Base-by-base conservation (phyloP, 1,140 invertebrate species). In the Polypedilum pembai region DNA sequence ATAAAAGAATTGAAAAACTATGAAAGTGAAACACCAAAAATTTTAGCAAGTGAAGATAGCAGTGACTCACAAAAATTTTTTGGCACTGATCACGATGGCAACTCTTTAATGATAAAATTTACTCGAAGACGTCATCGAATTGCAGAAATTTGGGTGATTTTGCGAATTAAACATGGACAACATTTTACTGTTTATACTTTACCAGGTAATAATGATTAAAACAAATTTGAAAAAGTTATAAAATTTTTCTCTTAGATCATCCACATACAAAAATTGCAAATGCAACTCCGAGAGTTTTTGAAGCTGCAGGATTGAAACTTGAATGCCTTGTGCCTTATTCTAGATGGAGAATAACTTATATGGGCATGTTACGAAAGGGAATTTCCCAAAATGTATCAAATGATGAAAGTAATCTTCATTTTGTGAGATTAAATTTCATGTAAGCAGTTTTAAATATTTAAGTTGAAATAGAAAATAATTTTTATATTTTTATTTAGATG, bases 21-120 rank as follows among this genome's bases (percentile, higher is more conserved):
- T 69, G 65, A 69, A 10, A 20, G 17, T 20, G 65, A 69, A 69
- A 21, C 65, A 5, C 65, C 65, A 69, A 69, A 69, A 69, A 7
- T 69, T 8, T 18, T 69, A 1, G 0, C 17, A 2, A 69, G 1
- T 69, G 65, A 69, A 69, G 65, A 69, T 7, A 69, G 65, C 17
- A 20, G n/a, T 18, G 65, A 69, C 4, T 20, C 17, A 8, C 65
- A 69, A 10, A 18, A 20, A 12, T 10, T 69, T 20, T 69, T 8
- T 21, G 65, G 65, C 15, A 69, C 17, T 69, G 65, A 69, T 69
- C 65, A 69, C 7, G 65, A 69, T 69, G 65, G 65, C 5, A 69
- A 69, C 12, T 69, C 65, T 1, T 20, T 69, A 18, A 4, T 69
- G 4, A 20, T 69, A 3, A 69, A 69, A 12, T 69, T 69, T 18